Evolutionary conservation across 1,140 invertebrate genomes (phyloP), one percentile per base, ranked within the genome.

Genomic region (Drosophila pectinifera): DNA sequence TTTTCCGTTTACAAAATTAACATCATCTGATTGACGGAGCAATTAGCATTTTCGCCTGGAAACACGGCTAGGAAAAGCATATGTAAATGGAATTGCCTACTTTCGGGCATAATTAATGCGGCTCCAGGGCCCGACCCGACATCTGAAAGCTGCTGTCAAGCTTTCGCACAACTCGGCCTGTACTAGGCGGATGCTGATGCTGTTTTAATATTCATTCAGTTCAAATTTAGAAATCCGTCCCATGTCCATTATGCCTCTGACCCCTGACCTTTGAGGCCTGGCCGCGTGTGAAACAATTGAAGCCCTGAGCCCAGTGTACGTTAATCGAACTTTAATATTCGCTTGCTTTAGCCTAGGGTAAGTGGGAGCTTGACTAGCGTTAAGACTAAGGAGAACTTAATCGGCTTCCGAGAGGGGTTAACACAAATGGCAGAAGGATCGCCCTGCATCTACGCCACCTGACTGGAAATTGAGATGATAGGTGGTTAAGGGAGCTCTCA

Each of bases 311-410:
- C 20, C 14, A 18, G 1, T 31, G 16, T 24, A 24, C 42, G 55
- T 22, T 63, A 58, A 39, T 89, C 54, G 84, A 89, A 89, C 73
- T 88, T 88, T 88, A 88, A 77, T 88, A 88, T 91, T 91, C 81
- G 79, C 55, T 82, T 90, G 84, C 81, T 55, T 82, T 59, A 53
- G 73, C 75, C 68, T 65, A 72, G 67, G 42, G 41, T 72, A 80
- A 78, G 57, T 64, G 65, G 63, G 28, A 51, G 72, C 42, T 80
- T 89, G 84, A 89, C 80, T 89, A 89, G 84, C 70, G 74, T 57
- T 72, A 63, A 61, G 43, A 43, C 64, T 78, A 81, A 53, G 55
- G 6, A 42, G 24, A 62, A 49, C 57, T 78, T 72, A 38, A 59
- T 20, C n/a, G 42, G 34, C 34, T 39, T 34, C 5, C 49, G 45